Conservation (phyloP, 2,888 invertebrate species). For the Heliothis peltigera region DNA sequence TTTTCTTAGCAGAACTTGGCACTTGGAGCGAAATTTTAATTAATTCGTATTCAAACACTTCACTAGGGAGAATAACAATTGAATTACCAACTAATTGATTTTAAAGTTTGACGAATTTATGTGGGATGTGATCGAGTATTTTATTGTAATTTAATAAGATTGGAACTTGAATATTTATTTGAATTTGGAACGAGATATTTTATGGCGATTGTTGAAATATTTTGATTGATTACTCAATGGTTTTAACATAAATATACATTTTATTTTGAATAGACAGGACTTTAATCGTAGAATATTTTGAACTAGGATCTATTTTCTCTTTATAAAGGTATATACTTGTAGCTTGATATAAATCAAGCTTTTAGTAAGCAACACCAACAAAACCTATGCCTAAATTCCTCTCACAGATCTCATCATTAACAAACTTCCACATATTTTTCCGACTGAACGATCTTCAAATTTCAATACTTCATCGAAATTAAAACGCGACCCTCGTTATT, state of each 20-base stretch:
- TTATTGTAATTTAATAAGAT: constrained; percentile 18
- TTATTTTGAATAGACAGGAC: no score
- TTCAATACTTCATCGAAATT: constrained; percentile 31
- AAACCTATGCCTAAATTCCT: no score
- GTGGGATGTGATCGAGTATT: constrained; percentile 31
- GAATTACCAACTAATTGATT: constrained; percentile 56
- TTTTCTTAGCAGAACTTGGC: constrained; percentile 28
- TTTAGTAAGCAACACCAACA: no score
- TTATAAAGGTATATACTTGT: no score
- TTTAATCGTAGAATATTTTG: no score
- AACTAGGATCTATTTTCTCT: no score
- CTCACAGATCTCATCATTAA: not conserved
- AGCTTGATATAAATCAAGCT: no score
- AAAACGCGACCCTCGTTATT: constrained; percentile 39
- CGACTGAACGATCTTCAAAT: not conserved
- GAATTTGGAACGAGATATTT: not conserved
- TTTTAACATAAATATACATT: no score
- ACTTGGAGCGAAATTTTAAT: constrained; percentile 54
- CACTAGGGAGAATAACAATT: constrained; percentile 45
- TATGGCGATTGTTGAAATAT: not conserved
- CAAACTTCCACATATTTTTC: not conserved
- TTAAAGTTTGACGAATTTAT: constrained; percentile 54
- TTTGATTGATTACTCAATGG: no score
- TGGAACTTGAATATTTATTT: not conserved
- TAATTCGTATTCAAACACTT: constrained; percentile 58